Conservation (phyloP, 2,113 vertebrate genomes). For the Synodontis membranacea region DNA sequence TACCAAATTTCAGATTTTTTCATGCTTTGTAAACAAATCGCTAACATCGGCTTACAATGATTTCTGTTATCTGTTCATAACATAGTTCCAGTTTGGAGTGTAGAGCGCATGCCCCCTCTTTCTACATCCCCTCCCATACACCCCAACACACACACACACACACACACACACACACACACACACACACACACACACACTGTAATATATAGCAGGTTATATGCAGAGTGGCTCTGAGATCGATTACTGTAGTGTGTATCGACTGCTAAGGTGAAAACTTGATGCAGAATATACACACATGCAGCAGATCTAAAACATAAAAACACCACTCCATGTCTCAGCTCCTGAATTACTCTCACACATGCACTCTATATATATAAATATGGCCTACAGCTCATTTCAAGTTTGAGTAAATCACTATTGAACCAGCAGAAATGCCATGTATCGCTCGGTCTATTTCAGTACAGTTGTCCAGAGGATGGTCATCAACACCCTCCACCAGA, state of each 20-base stretch:
- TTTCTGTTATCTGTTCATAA: neutral
- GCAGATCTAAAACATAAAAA: neutral
- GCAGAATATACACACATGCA: neutral
- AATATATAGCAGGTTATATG: neutral
- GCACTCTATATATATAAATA: too few relatives aligned
- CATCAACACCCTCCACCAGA: too few relatives aligned
- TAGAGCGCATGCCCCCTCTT: neutral
- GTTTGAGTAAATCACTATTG: too few relatives aligned
- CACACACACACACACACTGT: constrained; percentile 7
- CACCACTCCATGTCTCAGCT: neutral
- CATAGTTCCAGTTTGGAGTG: neutral
- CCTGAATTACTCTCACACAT: constrained; percentile 11
- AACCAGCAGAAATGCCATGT: too few relatives aligned
- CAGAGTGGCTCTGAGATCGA: neutral
- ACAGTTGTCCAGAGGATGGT: too few relatives aligned
- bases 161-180: constrained; percentile 13
- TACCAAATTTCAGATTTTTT: too few relatives aligned
- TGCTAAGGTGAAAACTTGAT: constrained; percentile 24
- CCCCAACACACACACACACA: constrained; percentile 32
- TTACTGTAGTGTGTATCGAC: neutral
- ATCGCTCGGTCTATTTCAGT: too few relatives aligned
- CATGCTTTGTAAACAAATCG: too few relatives aligned
- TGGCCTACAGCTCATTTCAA: too few relatives aligned
- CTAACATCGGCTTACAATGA: neutral
- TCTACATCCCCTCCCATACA: constrained; percentile 11